Conservation (phyloP, 2,113 vertebrate genomes). For the Pagrus major region DNA sequence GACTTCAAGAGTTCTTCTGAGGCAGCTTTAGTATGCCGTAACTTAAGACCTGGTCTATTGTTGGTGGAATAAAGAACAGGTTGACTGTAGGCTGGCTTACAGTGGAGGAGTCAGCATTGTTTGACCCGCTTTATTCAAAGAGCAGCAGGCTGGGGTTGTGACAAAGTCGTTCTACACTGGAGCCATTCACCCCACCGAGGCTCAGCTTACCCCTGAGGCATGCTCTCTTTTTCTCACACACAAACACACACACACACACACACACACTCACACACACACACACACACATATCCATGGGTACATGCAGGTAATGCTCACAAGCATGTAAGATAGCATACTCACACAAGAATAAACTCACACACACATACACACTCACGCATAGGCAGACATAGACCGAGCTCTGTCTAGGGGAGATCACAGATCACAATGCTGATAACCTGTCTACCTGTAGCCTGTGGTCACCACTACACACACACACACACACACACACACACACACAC, state of each 20-base stretch:
- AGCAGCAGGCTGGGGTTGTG: slow-evolving; percentile 71
- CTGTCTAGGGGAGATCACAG: slow-evolving; percentile 30
- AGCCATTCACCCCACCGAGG: slow-evolving; percentile 73
- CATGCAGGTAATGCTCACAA: slow-evolving; percentile 43
- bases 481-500: neutral
- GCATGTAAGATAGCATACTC: slow-evolving; percentile 44
- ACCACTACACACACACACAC: neutral
- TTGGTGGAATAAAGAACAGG: slow-evolving; percentile 74
- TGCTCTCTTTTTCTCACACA: slow-evolving; percentile 37
- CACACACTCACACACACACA: slow-evolving; percentile 21
- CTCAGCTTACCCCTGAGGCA: slow-evolving; percentile 75
- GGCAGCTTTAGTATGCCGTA: slow-evolving; percentile 51
- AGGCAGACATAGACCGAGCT: slow-evolving; percentile 10
- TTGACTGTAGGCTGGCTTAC: slow-evolving; percentile 77
- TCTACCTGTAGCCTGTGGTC: slow-evolving; percentile 23
- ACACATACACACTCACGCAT: neutral
- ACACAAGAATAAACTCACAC: slow-evolving; percentile 25
- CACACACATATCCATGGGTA: slow-evolving; percentile 21
- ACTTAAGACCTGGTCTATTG: slow-evolving; percentile 70
- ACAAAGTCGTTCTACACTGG: slow-evolving; percentile 79
- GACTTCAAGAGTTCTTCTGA: slow-evolving; percentile 52
- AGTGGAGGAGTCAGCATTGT: slow-evolving; percentile 80
- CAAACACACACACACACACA: slow-evolving; percentile 16
- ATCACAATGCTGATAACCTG: slow-evolving; percentile 42
- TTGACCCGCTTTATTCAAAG: slow-evolving; percentile 78